These are phyloP conservation scores for Himalopsyche anomala DNA, from an alignment of 2,888 invertebrate genomes.

Conservation along the genomic window DNA sequence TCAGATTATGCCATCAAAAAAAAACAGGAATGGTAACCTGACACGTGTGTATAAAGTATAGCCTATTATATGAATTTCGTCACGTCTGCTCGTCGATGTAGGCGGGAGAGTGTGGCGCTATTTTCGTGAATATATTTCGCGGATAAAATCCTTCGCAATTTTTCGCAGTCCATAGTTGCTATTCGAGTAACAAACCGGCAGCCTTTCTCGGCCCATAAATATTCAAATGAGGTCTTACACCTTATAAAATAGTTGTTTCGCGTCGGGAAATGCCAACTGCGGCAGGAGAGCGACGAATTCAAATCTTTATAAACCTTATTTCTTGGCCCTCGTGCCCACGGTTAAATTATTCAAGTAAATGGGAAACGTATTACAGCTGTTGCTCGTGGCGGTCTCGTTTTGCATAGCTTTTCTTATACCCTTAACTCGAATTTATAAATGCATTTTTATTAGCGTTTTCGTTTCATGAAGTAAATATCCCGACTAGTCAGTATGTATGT, in stretches of 20 bases:
- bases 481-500: no score
- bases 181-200: conserved; percentile 32
- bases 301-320: conserved; percentile 26
- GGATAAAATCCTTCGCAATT: conserved; percentile 30
- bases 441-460: neutral
- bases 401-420: neutral
- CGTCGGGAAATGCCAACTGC: neutral
- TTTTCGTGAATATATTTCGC: conserved; percentile 31
- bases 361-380: conserved; percentile 22
- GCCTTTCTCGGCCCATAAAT: neutral
- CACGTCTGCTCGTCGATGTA: neutral
- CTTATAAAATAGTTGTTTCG: conserved; percentile 26
- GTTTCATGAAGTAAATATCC: no score
- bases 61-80: conserved; percentile 20
- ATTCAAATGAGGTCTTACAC: conserved; percentile 26
- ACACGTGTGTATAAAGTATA: conserved; percentile 1
- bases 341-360: conserved; percentile 10
- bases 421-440: neutral
- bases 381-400: neutral
- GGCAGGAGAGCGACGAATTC: conserved; percentile 17
- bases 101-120: neutral
- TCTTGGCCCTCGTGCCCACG: neutral
- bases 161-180: conserved; percentile 26
- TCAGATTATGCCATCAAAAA: conserved; percentile 1
- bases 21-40: neutral